phyloP scores from a whole-genome alignment of 2,797 vertebrate genomes.

The Paramormyrops hopkinsi region DNA sequence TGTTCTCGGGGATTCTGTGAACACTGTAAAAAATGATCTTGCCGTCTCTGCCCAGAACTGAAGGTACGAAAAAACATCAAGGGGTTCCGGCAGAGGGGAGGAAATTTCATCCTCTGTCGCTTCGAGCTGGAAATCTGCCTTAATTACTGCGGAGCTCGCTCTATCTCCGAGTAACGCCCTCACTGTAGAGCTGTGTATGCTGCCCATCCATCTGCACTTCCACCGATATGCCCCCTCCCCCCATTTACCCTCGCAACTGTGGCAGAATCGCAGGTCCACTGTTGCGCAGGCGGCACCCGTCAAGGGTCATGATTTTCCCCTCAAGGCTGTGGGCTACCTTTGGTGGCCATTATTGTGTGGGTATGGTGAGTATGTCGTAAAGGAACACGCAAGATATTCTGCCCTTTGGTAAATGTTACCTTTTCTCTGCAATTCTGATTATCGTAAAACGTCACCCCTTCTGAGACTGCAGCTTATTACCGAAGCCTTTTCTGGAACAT shows the following conservation, averaged over 20 bases:
- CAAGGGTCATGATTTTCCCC: neutral
- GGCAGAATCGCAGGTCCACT: neutral
- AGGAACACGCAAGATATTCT: neutral
- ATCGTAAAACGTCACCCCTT: neutral
- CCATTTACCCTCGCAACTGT: neutral
- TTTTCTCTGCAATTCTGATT: neutral
- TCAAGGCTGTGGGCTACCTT: neutral
- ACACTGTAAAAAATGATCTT: constrained; percentile 35
- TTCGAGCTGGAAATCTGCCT: constrained; percentile 41
- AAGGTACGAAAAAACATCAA: constrained; percentile 43
- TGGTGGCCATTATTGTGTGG: neutral
- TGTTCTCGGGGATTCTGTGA: constrained; percentile 39
- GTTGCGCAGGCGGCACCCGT: neutral
- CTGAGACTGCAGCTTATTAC: neutral
- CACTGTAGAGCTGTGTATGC: constrained; percentile 21
- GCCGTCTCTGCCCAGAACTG: constrained; percentile 32
- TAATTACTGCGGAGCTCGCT: constrained; percentile 34
- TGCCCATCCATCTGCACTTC: constrained; percentile 5
- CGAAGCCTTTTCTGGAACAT: neutral
- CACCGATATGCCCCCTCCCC: neutral
- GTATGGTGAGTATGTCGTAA: neutral
- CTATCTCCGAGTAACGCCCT: constrained; percentile 25
- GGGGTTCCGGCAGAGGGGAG: constrained; percentile 37
- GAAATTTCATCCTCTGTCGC: constrained; percentile 43
- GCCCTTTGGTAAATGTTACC: neutral